Conservation (phyloP, 2,113 vertebrate species). For the Erinaceus europaeus region DNA sequence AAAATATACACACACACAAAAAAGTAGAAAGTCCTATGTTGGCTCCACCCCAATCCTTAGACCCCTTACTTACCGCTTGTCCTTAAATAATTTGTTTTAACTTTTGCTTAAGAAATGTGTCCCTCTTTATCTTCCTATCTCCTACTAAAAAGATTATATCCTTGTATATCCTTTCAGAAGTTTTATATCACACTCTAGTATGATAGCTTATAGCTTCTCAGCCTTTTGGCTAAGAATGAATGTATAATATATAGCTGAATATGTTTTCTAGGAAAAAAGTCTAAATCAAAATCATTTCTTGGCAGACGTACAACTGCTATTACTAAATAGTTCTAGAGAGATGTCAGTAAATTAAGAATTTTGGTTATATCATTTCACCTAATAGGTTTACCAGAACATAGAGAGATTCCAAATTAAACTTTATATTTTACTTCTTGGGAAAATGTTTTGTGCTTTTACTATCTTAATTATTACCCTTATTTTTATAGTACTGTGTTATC, state of each 20-base stretch:
- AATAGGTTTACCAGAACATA: neutral
- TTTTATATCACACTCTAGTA: neutral
- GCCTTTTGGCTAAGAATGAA: no score
- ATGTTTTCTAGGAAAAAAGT: conserved; percentile 2
- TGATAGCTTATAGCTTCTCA: no score
- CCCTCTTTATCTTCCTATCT: neutral
- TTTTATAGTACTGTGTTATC: no score
- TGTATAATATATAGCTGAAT: neutral
- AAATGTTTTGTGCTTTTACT: neutral
- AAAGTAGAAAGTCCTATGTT: neutral
- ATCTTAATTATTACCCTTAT: no score
- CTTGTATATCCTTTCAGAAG: neutral
- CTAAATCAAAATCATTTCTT: conserved; percentile 18
- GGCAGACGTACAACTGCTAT: neutral
- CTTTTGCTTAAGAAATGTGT: neutral
- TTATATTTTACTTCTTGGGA: neutral
- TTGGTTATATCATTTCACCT: neutral
- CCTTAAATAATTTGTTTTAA: neutral
- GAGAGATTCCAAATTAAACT: neutral
- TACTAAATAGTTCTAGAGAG: conserved; percentile 6
- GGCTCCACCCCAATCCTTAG: neutral
- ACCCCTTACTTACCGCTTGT: neutral
- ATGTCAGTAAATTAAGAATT: neutral
- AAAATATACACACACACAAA: no score
- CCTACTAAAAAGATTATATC: neutral